Conservation (phyloP, 2,888 invertebrate species). For the Lepidocyrtinus sp. region DNA sequence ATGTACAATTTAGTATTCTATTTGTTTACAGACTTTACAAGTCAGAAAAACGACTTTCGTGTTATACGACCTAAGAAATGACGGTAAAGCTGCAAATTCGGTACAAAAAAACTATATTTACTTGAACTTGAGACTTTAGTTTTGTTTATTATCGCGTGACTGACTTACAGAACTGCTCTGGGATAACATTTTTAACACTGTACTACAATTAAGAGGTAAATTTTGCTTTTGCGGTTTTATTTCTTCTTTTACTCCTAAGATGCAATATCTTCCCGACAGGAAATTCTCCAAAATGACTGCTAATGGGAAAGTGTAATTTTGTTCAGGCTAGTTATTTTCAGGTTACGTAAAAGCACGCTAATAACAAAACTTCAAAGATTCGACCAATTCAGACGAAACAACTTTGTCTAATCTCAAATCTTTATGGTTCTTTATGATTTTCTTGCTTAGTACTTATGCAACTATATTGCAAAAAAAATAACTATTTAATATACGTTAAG, state of each 20-base stretch:
- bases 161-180: constrained; percentile 5
- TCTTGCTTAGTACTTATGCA: constrained; percentile 1
- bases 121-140: constrained; percentile 2
- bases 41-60: background rate
- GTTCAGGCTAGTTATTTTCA: background rate
- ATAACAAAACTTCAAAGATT: too few species aligned
- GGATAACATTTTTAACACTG: too few species aligned
- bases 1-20: too few species aligned
- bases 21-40: background rate
- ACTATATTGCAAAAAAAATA: background rate
- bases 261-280: background rate
- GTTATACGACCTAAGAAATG: background rate
- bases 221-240: too few species aligned
- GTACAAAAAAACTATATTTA: background rate
- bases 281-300: background rate
- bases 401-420: too few species aligned
- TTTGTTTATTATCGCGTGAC: constrained; percentile 8
- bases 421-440: background rate
- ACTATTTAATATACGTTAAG: background rate
- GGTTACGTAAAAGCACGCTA: background rate
- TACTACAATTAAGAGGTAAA: too few species aligned
- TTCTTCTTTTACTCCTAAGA: background rate
- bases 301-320: background rate
- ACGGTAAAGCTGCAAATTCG: background rate
- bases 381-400: too few species aligned